phyloP scores from a whole-genome alignment of 2,888 invertebrate genomes.

The Drosophila antonietae region DNA sequence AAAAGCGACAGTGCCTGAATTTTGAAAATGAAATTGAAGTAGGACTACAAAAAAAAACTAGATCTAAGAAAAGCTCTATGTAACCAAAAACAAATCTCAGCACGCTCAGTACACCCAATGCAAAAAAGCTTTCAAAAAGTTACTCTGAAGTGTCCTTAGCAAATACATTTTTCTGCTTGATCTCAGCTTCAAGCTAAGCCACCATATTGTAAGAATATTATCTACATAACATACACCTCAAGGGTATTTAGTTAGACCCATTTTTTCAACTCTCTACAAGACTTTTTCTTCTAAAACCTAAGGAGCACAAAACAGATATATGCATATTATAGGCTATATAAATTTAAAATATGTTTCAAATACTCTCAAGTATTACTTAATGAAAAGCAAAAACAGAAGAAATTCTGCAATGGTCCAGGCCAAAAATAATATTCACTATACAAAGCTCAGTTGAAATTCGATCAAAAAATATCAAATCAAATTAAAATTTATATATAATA shows the following conservation, averaged over 20 bases:
- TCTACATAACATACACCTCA: constrained; percentile 22
- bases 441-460: constrained; percentile 40
- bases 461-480: background rate
- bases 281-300: constrained; percentile 22
- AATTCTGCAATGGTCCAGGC: constrained; percentile 39
- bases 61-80: constrained; percentile 29
- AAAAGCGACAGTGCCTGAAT: constrained; percentile 58
- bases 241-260: constrained; percentile 6
- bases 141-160: constrained; percentile 78
- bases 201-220: constrained; percentile 26
- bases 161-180: constrained; percentile 23
- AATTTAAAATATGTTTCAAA: constrained; percentile 12
- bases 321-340: constrained; percentile 17
- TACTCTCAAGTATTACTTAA: constrained; percentile 15
- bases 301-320: constrained; percentile 42
- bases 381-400: background rate
- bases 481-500: background rate
- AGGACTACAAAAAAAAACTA: constrained; percentile 5
- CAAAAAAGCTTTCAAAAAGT: constrained; percentile 32
- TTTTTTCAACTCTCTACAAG: constrained; percentile 32
- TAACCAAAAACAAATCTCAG: constrained; percentile 15
- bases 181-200: constrained; percentile 56
- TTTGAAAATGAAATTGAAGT: constrained; percentile 5
- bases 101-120: constrained; percentile 34
- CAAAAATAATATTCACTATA: constrained; percentile 23